phyloP scores from a whole-genome alignment of 2,888 invertebrate genomes.

The Argyresthia albistria region DNA sequence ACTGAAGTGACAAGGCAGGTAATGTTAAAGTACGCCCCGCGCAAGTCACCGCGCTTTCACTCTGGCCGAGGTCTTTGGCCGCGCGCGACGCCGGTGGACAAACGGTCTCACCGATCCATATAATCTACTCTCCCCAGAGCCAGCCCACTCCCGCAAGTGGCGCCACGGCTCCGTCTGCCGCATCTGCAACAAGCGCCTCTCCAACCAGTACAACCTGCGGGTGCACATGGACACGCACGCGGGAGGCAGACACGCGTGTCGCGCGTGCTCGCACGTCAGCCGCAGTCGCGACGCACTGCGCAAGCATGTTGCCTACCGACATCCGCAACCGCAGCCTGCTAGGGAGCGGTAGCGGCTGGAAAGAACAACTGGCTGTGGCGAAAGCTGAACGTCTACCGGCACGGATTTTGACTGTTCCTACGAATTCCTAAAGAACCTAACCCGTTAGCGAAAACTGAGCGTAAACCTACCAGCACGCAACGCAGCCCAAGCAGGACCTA shows the following conservation, averaged over 20 bases:
- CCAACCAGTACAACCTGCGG: constrained; percentile 91
- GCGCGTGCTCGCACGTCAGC: constrained; percentile 89
- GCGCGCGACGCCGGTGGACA: too few relatives aligned
- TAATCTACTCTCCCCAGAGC: constrained; percentile 19
- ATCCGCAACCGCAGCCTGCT: constrained; percentile 54
- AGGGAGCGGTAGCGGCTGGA: background rate
- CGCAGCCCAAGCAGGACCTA: too few relatives aligned
- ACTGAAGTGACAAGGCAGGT: background rate
- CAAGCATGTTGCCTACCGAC: constrained; percentile 91
- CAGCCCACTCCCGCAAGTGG: constrained; percentile 44
- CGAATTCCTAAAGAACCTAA: too few relatives aligned
- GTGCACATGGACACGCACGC: constrained; percentile 94
- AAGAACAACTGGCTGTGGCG: too few relatives aligned
- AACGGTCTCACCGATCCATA: background rate
- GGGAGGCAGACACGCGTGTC: constrained; percentile 89
- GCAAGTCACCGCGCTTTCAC: too few relatives aligned
- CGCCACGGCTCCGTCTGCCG: constrained; percentile 76
- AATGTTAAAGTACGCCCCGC: too few relatives aligned
- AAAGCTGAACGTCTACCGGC: too few relatives aligned
- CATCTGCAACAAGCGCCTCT: constrained; percentile 89
- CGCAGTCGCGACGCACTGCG: constrained; percentile 88
- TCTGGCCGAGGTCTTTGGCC: too few relatives aligned
- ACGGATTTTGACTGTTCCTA: too few relatives aligned
- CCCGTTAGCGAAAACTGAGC: too few relatives aligned
- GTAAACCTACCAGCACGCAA: too few relatives aligned